Evolutionary conservation across 2,113 vertebrate species (phyloP).

Genomic region (Ptyas mucosa): DNA sequence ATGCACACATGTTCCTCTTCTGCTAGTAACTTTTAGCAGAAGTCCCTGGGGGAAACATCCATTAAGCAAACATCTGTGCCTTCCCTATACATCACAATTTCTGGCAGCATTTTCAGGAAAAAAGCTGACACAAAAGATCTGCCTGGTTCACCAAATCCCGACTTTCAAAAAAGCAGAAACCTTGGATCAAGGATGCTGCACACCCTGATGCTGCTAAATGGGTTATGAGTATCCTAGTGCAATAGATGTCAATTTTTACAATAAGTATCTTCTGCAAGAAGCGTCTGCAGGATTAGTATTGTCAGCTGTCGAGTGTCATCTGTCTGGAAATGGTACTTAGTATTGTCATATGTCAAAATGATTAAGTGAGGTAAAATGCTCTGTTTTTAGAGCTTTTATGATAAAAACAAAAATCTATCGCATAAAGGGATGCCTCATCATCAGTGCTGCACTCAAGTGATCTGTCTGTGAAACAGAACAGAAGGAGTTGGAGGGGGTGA

Average conservation of each 20-base stretch:
- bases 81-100: conserved; percentile 43
- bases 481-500: conserved; percentile 23
- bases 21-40: conserved; percentile 32
- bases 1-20: not conserved
- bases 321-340: conserved; percentile 33
- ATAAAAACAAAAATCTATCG: conserved; percentile 43
- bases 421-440: conserved; percentile 23
- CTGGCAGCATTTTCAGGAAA: conserved; percentile 30
- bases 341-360: conserved; percentile 60
- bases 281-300: conserved; percentile 51
- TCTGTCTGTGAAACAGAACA: conserved; percentile 15
- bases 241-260: conserved; percentile 51
- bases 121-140: conserved; percentile 29
- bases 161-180: conserved; percentile 13
- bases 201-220: conserved; percentile 38
- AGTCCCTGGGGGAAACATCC: conserved; percentile 32
- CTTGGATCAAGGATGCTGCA: conserved; percentile 36
- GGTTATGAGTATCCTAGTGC: conserved; percentile 46
- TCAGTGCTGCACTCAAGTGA: conserved; percentile 26
- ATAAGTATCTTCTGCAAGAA: conserved; percentile 52
- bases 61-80: conserved; percentile 56
- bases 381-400: conserved; percentile 42
- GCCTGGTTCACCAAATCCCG: conserved; percentile 24
- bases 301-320: conserved; percentile 56
- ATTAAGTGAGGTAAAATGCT: conserved; percentile 51